Evolutionary conservation across 2,797 vertebrate species (phyloP).

Genomic region (Intellagama lesueurii): DNA sequence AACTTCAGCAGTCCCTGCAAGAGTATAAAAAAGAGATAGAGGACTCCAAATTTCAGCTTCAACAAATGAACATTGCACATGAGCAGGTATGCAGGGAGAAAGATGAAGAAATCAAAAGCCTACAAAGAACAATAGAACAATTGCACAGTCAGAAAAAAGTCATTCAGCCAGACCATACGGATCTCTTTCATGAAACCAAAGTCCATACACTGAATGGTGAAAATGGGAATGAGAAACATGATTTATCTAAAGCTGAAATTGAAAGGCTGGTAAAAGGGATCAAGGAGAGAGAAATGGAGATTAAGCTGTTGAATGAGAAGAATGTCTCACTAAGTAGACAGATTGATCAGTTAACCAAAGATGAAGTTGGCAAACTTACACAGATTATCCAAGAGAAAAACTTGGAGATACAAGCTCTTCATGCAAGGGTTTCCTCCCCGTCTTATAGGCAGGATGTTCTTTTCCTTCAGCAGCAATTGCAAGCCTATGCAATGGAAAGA

Average conservation of each 20-base stretch:
- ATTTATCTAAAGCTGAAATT: slow-evolving; percentile 95
- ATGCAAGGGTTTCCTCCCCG: slow-evolving; percentile 84
- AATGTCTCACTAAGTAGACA: slow-evolving; percentile 90
- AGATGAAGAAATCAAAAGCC: slow-evolving; percentile 88
- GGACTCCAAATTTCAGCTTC: slow-evolving; percentile 84
- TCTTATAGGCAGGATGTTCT: slow-evolving; percentile 86
- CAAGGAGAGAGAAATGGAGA: slow-evolving; percentile 96
- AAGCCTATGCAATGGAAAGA: slow-evolving; percentile 89
- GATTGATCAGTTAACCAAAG: slow-evolving; percentile 92
- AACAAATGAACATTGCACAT: slow-evolving; percentile 88
- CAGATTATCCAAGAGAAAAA: slow-evolving; percentile 95
- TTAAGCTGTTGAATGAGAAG: slow-evolving; percentile 93
- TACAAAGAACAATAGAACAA: slow-evolving; percentile 86
- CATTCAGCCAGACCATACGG: slow-evolving; percentile 79
- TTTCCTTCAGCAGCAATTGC: slow-evolving; percentile 94
- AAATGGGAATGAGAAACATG: slow-evolving; percentile 95
- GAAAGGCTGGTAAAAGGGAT: slow-evolving; percentile 92
- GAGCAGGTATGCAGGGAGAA: slow-evolving; percentile 86
- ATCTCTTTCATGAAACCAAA: slow-evolving; percentile 93
- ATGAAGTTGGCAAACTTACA: slow-evolving; percentile 93
- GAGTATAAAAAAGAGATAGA: slow-evolving; percentile 88
- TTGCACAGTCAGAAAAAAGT: slow-evolving; percentile 76
- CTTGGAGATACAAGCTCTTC: slow-evolving; percentile 93
- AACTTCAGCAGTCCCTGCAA: slow-evolving; percentile 87
- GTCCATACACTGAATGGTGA: slow-evolving; percentile 88